Conservation (phyloP, 2,113 vertebrate genomes). For the Mirounga angustirostris region DNA sequence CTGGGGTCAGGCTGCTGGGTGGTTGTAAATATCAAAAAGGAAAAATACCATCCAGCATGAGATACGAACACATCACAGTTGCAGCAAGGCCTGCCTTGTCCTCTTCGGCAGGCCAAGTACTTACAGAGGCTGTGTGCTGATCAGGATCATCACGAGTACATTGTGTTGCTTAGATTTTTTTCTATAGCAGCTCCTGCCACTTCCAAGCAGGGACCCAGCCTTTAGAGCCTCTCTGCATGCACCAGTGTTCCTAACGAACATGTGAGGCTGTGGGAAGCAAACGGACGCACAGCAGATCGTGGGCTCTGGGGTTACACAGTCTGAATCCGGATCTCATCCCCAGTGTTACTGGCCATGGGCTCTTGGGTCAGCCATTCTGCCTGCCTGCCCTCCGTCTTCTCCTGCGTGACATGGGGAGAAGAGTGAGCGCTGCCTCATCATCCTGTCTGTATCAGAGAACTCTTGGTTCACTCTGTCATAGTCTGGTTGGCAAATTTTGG, state of each 20-base stretch:
- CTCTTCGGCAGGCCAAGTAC: not conserved
- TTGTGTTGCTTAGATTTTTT: not conserved
- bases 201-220: not conserved
- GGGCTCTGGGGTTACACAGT: not conserved
- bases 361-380: not conserved
- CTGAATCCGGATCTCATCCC: not conserved
- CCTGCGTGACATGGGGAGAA: not conserved
- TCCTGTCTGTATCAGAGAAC: not conserved
- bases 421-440: rapidly evolving
- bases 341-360: not conserved
- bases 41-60: not conserved
- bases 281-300: not conserved
- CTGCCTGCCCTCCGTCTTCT: not conserved
- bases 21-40: not conserved
- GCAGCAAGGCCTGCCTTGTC: not conserved
- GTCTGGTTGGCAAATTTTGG: too few relatives aligned
- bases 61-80: too few relatives aligned
- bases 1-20: not conserved
- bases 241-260: not conserved
- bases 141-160: not conserved
- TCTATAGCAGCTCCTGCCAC: not conserved
- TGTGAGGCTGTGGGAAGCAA: not conserved
- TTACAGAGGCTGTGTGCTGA: not conserved
- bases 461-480: not conserved
- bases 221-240: not conserved